Base-by-base conservation (phyloP, 2,888 invertebrate genomes). In the Eupithecia subumbrata region DNA sequence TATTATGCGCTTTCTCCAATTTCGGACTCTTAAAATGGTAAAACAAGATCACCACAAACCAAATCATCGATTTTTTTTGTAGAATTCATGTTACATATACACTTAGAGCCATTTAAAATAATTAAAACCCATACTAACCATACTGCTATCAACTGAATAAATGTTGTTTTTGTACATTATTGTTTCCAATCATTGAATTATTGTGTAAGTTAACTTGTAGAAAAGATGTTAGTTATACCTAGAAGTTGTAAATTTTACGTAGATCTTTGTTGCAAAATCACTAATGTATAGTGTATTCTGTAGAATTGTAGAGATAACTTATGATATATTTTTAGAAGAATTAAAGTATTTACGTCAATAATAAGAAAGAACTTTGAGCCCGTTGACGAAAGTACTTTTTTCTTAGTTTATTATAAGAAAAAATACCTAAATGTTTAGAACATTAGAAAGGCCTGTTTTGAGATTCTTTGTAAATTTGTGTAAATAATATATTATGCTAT, bases 371-470 rank as follows among this genome's bases (percentile, higher is more conserved):
- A 89, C 90, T 89, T 86, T 92, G 94, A 94, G 94, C 94, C 94
- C 94, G 84, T 93, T 94, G 94, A 88, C 85, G 87, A 78, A 89
- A 85, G 78, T 88, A 89, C 92, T 94, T 93, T 93, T 91, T 90
- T 78, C 60, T 60, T 76, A 67, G 52, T 52, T 71, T 74, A 71
- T 37, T 64, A 22, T 40, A 73, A 77, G 66, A 69, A 69, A 18
- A 69, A 60, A 30, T 63, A 63, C 11, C 40, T 40, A 45, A 12
- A 78, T 74, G 73, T 78, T 40, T 75, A 76, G 75, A 79, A 74
- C 72, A 74, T 78, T 76, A 63, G 37, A n/a, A 74, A 72, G 72
- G 73, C 76, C 76, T 75, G 73, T 79, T 78, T 75, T 78, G 76
- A 77, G 81, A 78, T 87, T 67, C 87, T 85, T 86, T 78, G 78